Evolutionary conservation across 1,140 invertebrate genomes (phyloP).

Genomic region (Dendroctonus valens): DNA sequence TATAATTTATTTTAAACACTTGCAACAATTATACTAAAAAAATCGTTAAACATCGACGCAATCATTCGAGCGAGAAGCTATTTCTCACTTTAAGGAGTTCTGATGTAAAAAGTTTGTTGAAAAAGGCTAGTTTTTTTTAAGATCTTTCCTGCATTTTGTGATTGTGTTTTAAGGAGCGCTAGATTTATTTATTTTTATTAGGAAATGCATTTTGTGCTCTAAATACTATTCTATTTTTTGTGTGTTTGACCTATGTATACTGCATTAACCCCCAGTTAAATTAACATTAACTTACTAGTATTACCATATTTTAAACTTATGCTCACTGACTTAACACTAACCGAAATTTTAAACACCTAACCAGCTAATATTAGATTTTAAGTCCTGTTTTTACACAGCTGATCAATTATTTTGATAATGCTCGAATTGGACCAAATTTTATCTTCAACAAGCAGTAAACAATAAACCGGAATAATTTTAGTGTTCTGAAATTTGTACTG

Average conservation of each 20-base stretch:
- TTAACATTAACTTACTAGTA: conserved; percentile 43
- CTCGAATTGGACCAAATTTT: neutral
- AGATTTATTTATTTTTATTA: too few relatives aligned
- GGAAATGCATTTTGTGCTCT: neutral
- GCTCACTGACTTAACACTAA: conserved; percentile 13
- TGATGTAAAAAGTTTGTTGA: too few relatives aligned
- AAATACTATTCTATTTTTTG: neutral
- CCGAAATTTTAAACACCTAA: conserved; percentile 15
- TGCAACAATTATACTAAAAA: too few relatives aligned
- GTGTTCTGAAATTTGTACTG: neutral
- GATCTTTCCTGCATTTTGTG: too few relatives aligned
- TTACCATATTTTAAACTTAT: conserved; percentile 3
- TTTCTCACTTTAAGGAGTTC: too few relatives aligned
- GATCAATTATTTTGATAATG: neutral
- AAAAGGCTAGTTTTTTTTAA: too few relatives aligned
- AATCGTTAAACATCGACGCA: too few relatives aligned
- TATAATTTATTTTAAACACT: too few relatives aligned
- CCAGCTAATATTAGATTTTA: conserved; percentile 11
- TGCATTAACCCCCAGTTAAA: conserved; percentile 40
- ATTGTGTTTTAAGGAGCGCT: too few relatives aligned
- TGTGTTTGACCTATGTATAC: conserved; percentile 6
- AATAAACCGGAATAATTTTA: neutral
- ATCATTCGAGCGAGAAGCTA: too few relatives aligned
- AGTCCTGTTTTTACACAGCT: neutral
- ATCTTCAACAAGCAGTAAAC: too few relatives aligned